A percentile compares a stretch with the other conserved stretches of the same genome.
Conservation (phyloP, 1,140 invertebrate species). For the Camponotus floridanus region DNA sequence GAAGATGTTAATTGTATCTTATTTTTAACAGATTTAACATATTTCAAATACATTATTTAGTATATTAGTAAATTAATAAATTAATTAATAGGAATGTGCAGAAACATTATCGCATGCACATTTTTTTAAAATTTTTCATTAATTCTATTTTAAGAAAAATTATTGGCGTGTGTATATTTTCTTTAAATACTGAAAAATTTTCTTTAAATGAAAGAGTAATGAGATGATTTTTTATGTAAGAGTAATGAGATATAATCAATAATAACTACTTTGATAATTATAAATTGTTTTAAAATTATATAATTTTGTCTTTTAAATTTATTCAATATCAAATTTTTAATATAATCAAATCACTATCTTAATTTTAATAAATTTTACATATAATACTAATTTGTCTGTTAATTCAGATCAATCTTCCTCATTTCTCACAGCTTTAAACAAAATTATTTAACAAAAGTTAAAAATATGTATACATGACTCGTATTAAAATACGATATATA, state of each 20-base stretch:
- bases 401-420: constrained; percentile 9
- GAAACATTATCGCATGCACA: neutral
- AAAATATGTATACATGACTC: neutral
- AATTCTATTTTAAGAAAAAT: constrained; percentile 1
- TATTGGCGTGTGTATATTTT: too few species aligned
- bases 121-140: neutral
- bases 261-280: neutral
- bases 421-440: neutral
- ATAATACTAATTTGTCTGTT: constrained; percentile 22
- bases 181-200: too few species aligned
- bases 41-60: constrained; percentile 15
- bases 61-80: constrained; percentile 19
- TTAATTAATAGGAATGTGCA: neutral
- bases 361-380: constrained; percentile 23
- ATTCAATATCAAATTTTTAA: neutral
- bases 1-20: neutral
- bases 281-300: neutral
- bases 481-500: constrained; percentile 8
- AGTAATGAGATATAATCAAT: neutral
- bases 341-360: neutral
- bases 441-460: neutral
- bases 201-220: neutral
- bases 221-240: neutral
- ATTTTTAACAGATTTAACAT: constrained; percentile 27
- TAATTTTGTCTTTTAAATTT: neutral